phyloP scores from a whole-genome alignment of 2,888 invertebrate species.

The Pristionchus mayeri region DNA sequence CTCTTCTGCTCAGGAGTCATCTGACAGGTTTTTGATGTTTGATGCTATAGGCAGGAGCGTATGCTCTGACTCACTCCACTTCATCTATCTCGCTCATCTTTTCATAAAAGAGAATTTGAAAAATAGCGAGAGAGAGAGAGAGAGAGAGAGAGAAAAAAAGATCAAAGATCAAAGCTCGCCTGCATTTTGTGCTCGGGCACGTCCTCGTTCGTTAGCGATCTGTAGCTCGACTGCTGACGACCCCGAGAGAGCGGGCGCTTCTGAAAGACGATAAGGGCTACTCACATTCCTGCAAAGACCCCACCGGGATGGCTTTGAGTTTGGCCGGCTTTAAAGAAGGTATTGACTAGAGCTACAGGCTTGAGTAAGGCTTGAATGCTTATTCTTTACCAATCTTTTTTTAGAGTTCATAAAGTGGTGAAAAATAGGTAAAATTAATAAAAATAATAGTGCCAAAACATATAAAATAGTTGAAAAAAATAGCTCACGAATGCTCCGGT shows the following conservation, averaged over 20 bases:
- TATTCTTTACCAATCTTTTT: too few species aligned
- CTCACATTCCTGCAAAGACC: background rate
- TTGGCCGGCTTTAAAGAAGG: too few species aligned
- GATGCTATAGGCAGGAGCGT: background rate
- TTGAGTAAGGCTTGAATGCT: too few species aligned
- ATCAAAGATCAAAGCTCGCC: too few species aligned
- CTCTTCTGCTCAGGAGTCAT: conserved; percentile 18
- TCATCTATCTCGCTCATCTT: background rate
- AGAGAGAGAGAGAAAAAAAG: too few species aligned
- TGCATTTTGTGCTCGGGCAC: background rate
- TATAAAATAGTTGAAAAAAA: background rate
- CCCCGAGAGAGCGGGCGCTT: background rate
- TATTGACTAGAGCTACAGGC: too few species aligned
- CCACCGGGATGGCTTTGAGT: too few species aligned
- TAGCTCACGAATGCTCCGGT: conserved; percentile 27
- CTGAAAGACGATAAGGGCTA: background rate
- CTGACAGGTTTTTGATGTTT: background rate
- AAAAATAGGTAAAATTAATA: too few species aligned
- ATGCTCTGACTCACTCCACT: background rate
- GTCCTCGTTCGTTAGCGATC: conserved; percentile 36
- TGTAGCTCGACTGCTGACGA: conserved; percentile 19
- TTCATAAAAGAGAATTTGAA: too few species aligned
- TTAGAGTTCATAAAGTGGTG: too few species aligned
- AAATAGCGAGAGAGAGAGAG: too few species aligned
- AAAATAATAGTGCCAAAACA: background rate